Conservation (phyloP, 2,888 invertebrate species). For the Heliconius cydno region DNA sequence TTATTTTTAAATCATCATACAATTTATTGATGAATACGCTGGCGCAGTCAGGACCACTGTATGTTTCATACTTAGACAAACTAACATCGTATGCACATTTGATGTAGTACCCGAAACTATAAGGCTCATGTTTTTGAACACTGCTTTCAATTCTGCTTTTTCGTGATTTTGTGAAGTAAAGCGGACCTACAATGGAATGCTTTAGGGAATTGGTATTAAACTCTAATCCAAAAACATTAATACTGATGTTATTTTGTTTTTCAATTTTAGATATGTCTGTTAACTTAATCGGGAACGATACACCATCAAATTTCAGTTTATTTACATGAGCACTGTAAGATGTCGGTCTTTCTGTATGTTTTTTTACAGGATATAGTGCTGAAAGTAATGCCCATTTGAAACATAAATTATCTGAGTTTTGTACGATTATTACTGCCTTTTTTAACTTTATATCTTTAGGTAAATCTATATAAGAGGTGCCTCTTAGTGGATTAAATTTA, state of each 20-base stretch:
- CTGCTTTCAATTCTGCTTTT: slow-evolving; percentile 16
- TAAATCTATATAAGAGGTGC: too few species aligned
- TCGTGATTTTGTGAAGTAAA: slow-evolving; percentile 46
- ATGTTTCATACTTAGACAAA: slow-evolving; percentile 24
- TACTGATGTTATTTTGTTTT: slow-evolving; percentile 49
- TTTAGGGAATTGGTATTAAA: slow-evolving; percentile 43
- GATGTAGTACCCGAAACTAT: slow-evolving; percentile 27
- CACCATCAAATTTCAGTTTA: slow-evolving; percentile 39
- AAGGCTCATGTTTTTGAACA: slow-evolving; percentile 17
- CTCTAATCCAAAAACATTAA: slow-evolving; percentile 52
- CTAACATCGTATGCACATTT: slow-evolving; percentile 32
- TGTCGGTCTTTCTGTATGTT: slow-evolving; percentile 37
- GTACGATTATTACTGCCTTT: too few species aligned
- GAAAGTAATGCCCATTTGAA: too few species aligned
- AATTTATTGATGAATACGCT: background rate
- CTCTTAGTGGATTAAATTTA: slow-evolving; percentile 44
- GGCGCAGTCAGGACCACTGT: slow-evolving; percentile 18
- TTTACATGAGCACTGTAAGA: slow-evolving; percentile 43
- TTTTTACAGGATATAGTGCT: too few species aligned
- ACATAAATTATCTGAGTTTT: too few species aligned
- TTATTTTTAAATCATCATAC: slow-evolving; percentile 17
- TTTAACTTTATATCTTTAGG: too few species aligned
- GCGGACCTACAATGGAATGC: slow-evolving; percentile 46
- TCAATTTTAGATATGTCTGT: slow-evolving; percentile 50
- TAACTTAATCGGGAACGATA: slow-evolving; percentile 49